These are phyloP conservation scores for Gasterosteus nipponicus DNA, from an alignment of 2,113 vertebrate genomes.

Conservation along the genomic window DNA sequence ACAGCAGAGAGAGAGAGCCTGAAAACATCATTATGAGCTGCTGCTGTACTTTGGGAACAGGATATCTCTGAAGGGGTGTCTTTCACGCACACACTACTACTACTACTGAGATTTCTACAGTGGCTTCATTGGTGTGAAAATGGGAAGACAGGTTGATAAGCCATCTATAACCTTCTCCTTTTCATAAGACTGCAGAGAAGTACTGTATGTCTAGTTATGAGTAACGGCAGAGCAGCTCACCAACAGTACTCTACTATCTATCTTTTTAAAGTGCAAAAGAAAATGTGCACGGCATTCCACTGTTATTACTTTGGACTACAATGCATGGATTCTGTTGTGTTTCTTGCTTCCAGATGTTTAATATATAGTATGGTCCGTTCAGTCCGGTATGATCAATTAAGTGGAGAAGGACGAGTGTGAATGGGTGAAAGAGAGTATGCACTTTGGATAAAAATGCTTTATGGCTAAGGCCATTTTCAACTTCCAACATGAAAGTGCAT, in stretches of 20 bases:
- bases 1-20: conserved; percentile 4
- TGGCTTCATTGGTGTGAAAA: neutral
- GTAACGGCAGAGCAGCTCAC: neutral
- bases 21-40: conserved; percentile 51
- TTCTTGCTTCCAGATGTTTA: neutral
- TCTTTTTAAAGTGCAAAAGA: too few species aligned
- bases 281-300: neutral
- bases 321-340: neutral
- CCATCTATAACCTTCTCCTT: conserved; percentile 16
- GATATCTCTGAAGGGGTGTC: conserved; percentile 48
- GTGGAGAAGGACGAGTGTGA: neutral
- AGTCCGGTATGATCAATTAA: neutral
- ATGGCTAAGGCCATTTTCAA: neutral
- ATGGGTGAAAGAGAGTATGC: neutral
- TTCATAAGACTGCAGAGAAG: neutral
- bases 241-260: neutral
- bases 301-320: neutral
- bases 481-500: neutral
- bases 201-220: neutral
- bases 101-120: conserved; percentile 20
- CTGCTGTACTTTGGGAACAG: conserved; percentile 49
- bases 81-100: conserved; percentile 25
- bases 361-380: neutral
- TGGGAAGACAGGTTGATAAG: neutral
- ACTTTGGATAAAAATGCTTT: neutral